Evolutionary conservation across 2,888 invertebrate species (phyloP), one percentile per base, ranked within the genome.

Genomic region (Eumerus sabulonum): DNA sequence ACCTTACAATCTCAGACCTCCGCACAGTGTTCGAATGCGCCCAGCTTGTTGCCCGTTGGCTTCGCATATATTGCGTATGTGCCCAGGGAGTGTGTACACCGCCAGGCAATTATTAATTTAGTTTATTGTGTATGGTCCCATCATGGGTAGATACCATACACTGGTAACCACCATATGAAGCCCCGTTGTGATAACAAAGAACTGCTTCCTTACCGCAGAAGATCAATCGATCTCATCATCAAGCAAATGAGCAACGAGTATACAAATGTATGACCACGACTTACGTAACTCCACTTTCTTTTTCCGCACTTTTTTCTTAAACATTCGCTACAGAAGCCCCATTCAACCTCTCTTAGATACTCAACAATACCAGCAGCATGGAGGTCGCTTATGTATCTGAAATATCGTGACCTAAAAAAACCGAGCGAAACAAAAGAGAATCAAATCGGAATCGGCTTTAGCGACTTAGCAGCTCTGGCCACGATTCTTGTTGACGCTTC

Each of bases 351-450:
- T 54, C 9, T 40, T 13, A 11, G 13, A 16, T 13, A 9, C 36
- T 9, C n/a, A 14, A 19, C 35, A n/a, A n/a, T n/a, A n/a, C n/a
- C n/a, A 51, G 11, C 18, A 45, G 4, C 54, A 73, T 67, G 44
- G 56, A 67, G 54, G 74, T 74, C 48, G 60, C 53, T 13, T 16
- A n/a, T 42, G 53, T 57, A 11, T 40, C 9, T 40, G 13, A 76
- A 76, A 70, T 74, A 68, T 76, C 57, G 74, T 76, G 74, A 76
- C 74, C 74, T 59, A 70, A 76, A 74, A 76, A 57, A 38, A 7
- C 27, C 36, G n/a, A 56, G 27, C 42, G 40, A 48, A 53, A 59
- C 40, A 16, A 40, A 27, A 45, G 9, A 40, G 40, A 50, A 50
- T n/a, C 9, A 44, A 68, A 59, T 68, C 56, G 60, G 53, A 47